These are phyloP conservation scores for Syngnathus floridae DNA, from an alignment of 2,113 vertebrate genomes.

Conservation along the genomic window DNA sequence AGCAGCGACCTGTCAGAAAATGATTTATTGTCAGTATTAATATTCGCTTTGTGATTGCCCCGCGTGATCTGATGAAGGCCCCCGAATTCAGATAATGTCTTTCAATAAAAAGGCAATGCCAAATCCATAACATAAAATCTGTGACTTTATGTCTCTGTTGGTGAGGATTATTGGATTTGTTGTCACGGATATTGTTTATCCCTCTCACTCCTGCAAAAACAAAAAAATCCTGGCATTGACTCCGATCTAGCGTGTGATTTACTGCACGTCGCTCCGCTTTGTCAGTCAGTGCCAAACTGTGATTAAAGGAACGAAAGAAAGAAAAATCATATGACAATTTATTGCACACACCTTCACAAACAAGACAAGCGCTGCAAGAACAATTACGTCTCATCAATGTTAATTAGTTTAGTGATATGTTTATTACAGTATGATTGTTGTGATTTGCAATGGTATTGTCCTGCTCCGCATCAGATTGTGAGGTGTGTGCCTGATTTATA, in stretches of 20 bases:
- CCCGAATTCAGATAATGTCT: constrained; percentile 44
- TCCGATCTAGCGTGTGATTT: constrained; percentile 22
- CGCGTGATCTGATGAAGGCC: constrained; percentile 42
- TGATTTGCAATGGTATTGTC: neutral
- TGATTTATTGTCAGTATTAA: constrained; percentile 60
- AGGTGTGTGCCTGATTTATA: neutral
- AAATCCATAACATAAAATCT: constrained; percentile 49
- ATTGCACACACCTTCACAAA: neutral
- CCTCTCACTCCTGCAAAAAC: constrained; percentile 28
- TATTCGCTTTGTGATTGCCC: constrained; percentile 51
- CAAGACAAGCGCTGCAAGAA: neutral
- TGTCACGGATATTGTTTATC: constrained; percentile 35
- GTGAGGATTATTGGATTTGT: constrained; percentile 49
- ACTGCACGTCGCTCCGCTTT: constrained; percentile 35
- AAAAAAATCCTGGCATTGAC: constrained; percentile 16
- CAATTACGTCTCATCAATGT: neutral
- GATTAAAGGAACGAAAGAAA: constrained; percentile 1
- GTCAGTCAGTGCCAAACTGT: constrained; percentile 37
- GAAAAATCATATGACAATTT: constrained; percentile 8
- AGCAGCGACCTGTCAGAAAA: constrained; percentile 48
- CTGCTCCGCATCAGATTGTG: neutral
- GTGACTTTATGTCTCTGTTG: constrained; percentile 39
- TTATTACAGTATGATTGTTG: neutral
- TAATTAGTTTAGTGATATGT: neutral
- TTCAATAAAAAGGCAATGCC: constrained; percentile 53